Percentiles rank a stretch among this genome's conserved stretches.
Conservation (phyloP, 1,140 invertebrate species). For the Planococcus citri region DNA sequence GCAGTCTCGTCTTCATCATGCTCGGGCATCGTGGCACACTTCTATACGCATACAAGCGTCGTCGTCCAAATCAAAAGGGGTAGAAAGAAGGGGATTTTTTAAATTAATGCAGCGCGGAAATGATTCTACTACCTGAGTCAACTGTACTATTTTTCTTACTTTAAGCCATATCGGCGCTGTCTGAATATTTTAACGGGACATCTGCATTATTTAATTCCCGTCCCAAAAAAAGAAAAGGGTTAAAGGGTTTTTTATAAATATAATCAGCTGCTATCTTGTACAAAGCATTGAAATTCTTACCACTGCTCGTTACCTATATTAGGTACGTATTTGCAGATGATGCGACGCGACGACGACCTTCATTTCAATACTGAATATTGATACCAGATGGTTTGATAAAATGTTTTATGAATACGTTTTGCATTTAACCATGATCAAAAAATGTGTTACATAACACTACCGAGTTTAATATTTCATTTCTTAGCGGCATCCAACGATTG, state of each 20-base stretch:
- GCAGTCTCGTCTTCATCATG: not conserved
- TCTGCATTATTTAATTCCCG: conserved; percentile 19
- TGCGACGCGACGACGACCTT: no score
- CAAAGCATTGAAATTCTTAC: conserved; percentile 4
- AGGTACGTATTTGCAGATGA: conserved; percentile 14
- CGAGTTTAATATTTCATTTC: not conserved
- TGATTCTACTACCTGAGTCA: conserved; percentile 14
- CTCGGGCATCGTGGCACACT: not conserved
- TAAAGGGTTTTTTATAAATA: not conserved
- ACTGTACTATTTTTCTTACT: not conserved
- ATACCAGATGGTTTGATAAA: conserved; percentile 12
- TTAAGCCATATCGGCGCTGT: not conserved
- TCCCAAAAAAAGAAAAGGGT: conserved; percentile 17
- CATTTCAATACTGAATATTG: conserved; percentile 17
- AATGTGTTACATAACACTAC: not conserved
- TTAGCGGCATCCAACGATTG: not conserved
- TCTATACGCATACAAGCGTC: no score
- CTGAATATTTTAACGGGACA: conserved; percentile 18
- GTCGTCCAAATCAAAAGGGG: not conserved
- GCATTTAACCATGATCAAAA: not conserved
- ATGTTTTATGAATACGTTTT: conserved; percentile 9
- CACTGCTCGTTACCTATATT: conserved; percentile 8
- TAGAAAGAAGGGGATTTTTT: not conserved
- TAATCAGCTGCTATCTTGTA: conserved; percentile 9
- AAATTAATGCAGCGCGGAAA: conserved; percentile 15